Percentiles rank a stretch among this genome's conserved stretches.
Evolutionary conservation across 1,140 invertebrate species (phyloP).

Genomic region (Arctopsyche grandis): DNA sequence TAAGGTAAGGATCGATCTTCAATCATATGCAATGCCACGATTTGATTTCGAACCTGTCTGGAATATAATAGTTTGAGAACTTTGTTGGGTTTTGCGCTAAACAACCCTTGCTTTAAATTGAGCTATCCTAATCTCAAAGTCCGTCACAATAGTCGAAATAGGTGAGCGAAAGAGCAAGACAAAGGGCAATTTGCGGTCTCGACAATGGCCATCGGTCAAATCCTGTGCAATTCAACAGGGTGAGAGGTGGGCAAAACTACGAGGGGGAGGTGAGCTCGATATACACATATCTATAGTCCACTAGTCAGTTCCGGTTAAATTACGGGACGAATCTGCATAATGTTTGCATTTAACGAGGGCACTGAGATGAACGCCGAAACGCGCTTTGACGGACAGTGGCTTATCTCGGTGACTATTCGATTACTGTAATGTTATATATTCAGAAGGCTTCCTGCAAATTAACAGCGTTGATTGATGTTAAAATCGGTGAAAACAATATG

Average conservation of each 20-base stretch:
- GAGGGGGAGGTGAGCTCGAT: too few species aligned
- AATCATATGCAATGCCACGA: too few species aligned
- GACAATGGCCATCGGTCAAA: conserved; percentile 53
- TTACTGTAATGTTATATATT: too few species aligned
- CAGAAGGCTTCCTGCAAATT: too few species aligned
- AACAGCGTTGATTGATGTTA: too few species aligned
- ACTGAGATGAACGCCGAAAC: neutral
- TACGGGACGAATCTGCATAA: conserved; percentile 50
- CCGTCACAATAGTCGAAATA: conserved; percentile 8
- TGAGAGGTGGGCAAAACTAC: too few species aligned
- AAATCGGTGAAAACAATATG: too few species aligned
- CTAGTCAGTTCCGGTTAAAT: conserved; percentile 42
- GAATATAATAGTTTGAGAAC: conserved; percentile 14
- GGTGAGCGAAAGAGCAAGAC: conserved; percentile 37
- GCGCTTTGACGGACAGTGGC: neutral
- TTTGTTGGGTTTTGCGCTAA: neutral
- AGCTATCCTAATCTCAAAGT: conserved; percentile 10
- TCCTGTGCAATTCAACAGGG: conserved; percentile 29
- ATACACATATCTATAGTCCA: too few species aligned
- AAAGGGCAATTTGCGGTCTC: conserved; percentile 52
- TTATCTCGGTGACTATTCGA: neutral
- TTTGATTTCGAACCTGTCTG: too few species aligned
- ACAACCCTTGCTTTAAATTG: neutral
- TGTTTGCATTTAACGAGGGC: conserved; percentile 43
- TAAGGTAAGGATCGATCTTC: too few species aligned